Base-by-base conservation (phyloP, 2,797 vertebrate genomes). In the Hafferia zeledoni region DNA sequence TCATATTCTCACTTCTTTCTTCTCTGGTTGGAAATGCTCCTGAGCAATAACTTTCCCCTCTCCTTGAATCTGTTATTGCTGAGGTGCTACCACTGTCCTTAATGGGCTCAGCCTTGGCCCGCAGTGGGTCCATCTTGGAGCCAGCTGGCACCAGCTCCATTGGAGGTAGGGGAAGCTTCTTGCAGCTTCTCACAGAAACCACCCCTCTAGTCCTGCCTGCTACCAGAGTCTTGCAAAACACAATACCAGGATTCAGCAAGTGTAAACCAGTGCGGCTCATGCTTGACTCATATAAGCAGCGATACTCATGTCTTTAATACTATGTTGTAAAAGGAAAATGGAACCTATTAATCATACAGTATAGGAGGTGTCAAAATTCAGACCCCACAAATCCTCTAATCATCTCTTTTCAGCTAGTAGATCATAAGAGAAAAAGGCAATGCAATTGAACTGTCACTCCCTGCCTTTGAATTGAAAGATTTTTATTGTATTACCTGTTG, bases 401-500 rank as follows among this genome's bases (percentile, higher is more conserved):
- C 41, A 76, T 82, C 41, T 46, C 39, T 83, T 93, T 79, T 76
- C 87, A 72, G 39, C 19, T 92, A 65, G 28, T 76, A 17, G 22
- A 83, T 64, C 10, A 15, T 31, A 65, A 64, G 31, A 80, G 41
- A 72, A 91, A 75, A 92, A 16, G 46, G 25, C 19, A 61, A 52
- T 71, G 65, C 74, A 89, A 74, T 64, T 69, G 46, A 90, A 65
- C 49, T 81, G 50, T 81, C 49, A 56, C 24, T 83, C 55, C 53
- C 10, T 80, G 44, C 3, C 23, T 87, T 94, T 92, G 83, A 83
- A 64, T 11, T 64, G 64, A 91, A 88, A 27, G 31, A 74, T 74
- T 91, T 90, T 87, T 82, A 76, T 76, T 75, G 17, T 79, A 39
- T 69, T 77, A 50, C 41, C 24, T 41, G 31, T 31, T 22, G 5